Percentiles rank a stretch among this genome's conserved stretches.
These are phyloP conservation scores for Carposina sasakii DNA, from an alignment of 1,140 invertebrate genomes.

Conservation along the genomic window DNA sequence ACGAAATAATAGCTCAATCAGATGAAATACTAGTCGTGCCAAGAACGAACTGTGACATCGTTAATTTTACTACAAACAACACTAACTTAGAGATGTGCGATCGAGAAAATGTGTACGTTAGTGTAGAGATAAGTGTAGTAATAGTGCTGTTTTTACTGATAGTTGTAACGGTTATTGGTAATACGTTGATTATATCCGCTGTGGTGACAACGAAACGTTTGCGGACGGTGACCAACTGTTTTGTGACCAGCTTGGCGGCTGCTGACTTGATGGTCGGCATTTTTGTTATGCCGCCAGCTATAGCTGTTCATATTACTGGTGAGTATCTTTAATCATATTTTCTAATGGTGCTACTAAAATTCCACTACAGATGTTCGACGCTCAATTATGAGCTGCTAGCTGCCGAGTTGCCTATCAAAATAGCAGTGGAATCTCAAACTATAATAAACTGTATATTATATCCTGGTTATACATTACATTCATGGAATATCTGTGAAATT, in stretches of 20 bases:
- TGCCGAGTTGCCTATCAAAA: no score
- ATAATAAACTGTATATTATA: no score
- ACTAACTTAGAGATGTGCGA: conserved; percentile 20
- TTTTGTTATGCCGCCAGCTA: conserved; percentile 95
- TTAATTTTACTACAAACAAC: conserved; percentile 16
- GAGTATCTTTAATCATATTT: conserved; percentile 51
- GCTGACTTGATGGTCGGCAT: conserved; percentile 94
- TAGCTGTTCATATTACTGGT: conserved; percentile 80
- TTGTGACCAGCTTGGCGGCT: conserved; percentile 92
- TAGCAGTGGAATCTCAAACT: no score
- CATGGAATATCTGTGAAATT: no score
- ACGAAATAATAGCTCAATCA: conserved; percentile 23
- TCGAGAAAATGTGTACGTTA: conserved; percentile 40
- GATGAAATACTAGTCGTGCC: background rate
- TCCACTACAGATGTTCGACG: no score
- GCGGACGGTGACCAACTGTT: conserved; percentile 95
- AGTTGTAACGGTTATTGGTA: conserved; percentile 82
- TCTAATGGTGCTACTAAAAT: no score
- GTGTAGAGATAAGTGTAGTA: conserved; percentile 55
- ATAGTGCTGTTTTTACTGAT: conserved; percentile 74
- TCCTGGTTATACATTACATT: no score
- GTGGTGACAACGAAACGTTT: conserved; percentile 92
- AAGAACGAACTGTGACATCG: conserved; percentile 17
- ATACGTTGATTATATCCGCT: conserved; percentile 91
- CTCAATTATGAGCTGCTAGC: no score